phyloP scores from a whole-genome alignment of 2,797 vertebrate genomes.

The Gambelia wislizenii region DNA sequence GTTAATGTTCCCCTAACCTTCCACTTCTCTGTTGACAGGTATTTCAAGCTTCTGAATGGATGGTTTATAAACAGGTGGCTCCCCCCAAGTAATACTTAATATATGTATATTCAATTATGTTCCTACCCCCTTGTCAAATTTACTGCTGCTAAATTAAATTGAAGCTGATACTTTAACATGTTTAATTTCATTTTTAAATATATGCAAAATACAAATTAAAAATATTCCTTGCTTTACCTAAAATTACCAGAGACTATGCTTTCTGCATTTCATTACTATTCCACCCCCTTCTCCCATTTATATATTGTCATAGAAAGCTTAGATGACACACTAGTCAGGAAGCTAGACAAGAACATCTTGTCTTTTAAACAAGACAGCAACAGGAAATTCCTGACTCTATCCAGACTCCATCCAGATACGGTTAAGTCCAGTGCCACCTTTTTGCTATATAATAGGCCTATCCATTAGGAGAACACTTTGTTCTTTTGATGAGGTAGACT shows the following conservation, averaged over 20 bases:
- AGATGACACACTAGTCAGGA: not conserved
- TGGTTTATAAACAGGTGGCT: conserved; percentile 1
- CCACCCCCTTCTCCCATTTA: no score
- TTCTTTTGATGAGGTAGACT: not conserved
- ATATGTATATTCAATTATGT: no score
- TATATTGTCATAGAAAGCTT: not conserved
- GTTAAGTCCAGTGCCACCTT: not conserved
- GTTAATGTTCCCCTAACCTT: not conserved
- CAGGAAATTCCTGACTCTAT: not conserved
- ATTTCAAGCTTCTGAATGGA: not conserved
- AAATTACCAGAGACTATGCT: not conserved
- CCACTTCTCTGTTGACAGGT: not conserved
- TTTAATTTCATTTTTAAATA: not conserved
- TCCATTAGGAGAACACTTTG: not conserved
- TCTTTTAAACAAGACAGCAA: not conserved
- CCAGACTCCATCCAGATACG: not conserved
- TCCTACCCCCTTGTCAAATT: no score
- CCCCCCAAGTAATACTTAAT: no score
- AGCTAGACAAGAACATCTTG: not conserved
- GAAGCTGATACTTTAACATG: not conserved
- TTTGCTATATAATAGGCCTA: not conserved
- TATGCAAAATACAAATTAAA: not conserved
- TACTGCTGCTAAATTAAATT: not conserved
- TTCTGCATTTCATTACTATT: not conserved
- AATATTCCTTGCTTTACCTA: not conserved